Percentiles rank a stretch among this genome's conserved stretches.
These are phyloP conservation scores for Propithecus perrieri DNA, from an alignment of 2,797 vertebrate species.

Conservation along the genomic window DNA sequence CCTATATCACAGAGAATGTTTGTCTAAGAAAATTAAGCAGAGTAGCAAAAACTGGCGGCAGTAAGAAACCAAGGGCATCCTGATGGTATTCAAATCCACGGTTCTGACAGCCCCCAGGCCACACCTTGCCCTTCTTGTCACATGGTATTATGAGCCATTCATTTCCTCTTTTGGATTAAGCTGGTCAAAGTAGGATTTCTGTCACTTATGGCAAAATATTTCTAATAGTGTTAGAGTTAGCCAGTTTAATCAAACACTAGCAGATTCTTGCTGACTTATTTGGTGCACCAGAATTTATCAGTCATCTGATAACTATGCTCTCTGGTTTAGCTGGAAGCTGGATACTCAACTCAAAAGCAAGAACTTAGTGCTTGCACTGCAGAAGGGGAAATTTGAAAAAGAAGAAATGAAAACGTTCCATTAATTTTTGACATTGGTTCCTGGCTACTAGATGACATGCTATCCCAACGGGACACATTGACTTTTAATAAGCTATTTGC, in stretches of 20 bases:
- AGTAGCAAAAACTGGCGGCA: neutral
- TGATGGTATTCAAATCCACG: neutral
- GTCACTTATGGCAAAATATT: neutral
- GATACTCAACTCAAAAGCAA: neutral
- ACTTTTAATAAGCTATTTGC: neutral
- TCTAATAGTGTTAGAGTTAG: neutral
- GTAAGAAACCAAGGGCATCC: neutral
- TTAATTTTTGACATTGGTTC: neutral
- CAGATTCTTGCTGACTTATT: neutral
- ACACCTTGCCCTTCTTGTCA: neutral
- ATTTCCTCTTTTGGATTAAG: neutral
- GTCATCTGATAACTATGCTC: neutral
- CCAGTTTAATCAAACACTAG: neutral
- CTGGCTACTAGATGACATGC: neutral
- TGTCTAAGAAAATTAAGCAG: neutral
- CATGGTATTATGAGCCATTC: fast-evolving
- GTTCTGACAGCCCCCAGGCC: neutral
- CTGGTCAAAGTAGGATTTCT: neutral
- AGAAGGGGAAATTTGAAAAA: neutral
- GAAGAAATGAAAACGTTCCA: neutral
- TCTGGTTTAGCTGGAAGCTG: neutral
- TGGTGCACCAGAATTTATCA: neutral
- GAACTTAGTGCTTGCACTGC: neutral
- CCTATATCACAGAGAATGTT: neutral
- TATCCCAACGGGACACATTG: neutral